A percentile compares a stretch with the other conserved stretches of the same genome.
Evolutionary conservation across 1,140 invertebrate species (phyloP).

Genomic region (Pseudomyrmex concolor): DNA sequence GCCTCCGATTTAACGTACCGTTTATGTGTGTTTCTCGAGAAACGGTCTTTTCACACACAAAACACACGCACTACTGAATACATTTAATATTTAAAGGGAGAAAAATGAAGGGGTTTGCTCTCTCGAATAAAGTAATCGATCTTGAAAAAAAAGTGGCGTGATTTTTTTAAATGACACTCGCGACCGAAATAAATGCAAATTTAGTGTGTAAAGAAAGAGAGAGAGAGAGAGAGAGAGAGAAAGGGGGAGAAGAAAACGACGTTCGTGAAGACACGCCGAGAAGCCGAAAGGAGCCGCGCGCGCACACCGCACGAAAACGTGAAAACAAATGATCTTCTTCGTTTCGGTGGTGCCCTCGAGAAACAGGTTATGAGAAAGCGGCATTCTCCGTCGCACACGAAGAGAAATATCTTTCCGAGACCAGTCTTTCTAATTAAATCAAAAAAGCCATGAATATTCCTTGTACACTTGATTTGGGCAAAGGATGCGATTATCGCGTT

Average conservation of each 20-base stretch:
- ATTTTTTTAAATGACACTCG: conserved; percentile 7
- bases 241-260: background rate
- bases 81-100: no score
- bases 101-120: no score
- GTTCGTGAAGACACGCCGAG: background rate
- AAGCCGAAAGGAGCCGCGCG: background rate
- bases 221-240: background rate
- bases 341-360: conserved; percentile 21
- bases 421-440: conserved; percentile 54
- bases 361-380: conserved; percentile 51
- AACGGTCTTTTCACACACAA: background rate
- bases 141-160: background rate
- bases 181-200: background rate
- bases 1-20: conserved; percentile 25
- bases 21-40: background rate
- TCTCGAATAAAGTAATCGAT: background rate
- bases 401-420: conserved; percentile 20
- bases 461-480: conserved; percentile 19
- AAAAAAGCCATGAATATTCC: conserved; percentile 12
- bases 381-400: conserved; percentile 30
- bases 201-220: background rate
- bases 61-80: no score
- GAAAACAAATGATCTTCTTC: conserved; percentile 56
- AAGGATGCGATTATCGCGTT: background rate
- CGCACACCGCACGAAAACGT: conserved; percentile 17